These are phyloP conservation scores for Solenopsis fugax DNA, from an alignment of 1,140 invertebrate genomes.

Conservation along the genomic window DNA sequence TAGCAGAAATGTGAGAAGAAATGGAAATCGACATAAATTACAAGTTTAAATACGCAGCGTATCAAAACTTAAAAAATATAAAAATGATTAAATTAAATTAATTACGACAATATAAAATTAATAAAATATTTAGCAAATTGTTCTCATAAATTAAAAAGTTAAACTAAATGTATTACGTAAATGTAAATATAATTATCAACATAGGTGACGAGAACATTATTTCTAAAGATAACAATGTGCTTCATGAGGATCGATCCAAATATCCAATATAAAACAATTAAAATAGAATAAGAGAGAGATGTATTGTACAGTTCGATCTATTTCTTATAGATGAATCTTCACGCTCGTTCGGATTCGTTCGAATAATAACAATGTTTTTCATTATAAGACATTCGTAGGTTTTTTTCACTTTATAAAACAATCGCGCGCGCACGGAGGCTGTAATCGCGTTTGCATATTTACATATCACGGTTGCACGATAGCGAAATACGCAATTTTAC, in stretches of 20 bases:
- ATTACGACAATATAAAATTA: not conserved
- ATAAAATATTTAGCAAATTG: not conserved
- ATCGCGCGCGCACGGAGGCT: not conserved
- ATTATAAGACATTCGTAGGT: conserved; percentile 48
- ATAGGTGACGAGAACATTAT: conserved; percentile 5
- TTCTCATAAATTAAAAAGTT: not conserved
- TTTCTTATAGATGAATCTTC: not conserved
- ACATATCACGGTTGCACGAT: conserved; percentile 39
- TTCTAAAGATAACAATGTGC: not conserved
- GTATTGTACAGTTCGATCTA: not conserved
- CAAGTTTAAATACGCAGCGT: not conserved
- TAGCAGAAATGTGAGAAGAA: not conserved
- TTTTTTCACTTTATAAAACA: conserved; percentile 56
- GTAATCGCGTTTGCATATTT: conserved; percentile 57
- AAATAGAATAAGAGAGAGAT: not conserved
- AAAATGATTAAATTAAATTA: not conserved
- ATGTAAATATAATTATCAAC: not conserved
- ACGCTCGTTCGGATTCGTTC: not conserved
- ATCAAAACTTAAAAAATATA: not conserved
- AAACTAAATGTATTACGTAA: conserved; percentile 14
- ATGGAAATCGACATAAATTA: not conserved
- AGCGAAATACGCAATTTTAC: conserved; percentile 54
- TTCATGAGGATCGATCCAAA: not conserved
- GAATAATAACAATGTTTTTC: conserved; percentile 14
- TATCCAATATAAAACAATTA: conserved; percentile 22